phyloP scores from a whole-genome alignment of 2,888 invertebrate genomes.

The Drosophila quinaria region DNA sequence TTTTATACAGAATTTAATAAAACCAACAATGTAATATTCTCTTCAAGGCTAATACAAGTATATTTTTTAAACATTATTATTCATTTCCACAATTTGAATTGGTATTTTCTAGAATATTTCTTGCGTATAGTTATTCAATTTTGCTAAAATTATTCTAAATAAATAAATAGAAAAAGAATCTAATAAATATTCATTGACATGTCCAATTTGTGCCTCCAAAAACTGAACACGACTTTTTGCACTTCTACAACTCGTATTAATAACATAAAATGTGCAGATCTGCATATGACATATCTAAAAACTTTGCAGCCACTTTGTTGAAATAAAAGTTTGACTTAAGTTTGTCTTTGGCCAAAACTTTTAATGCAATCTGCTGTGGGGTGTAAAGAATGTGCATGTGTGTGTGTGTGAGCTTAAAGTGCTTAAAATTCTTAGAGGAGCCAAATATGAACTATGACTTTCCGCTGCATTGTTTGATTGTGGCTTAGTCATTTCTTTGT shows the following conservation, averaged over 20 bases:
- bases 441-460: conserved; percentile 56
- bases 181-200: conserved; percentile 1
- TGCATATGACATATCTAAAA: conserved; percentile 77
- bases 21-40: background rate
- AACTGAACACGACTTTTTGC: conserved; percentile 35
- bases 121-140: too few species aligned
- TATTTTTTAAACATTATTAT: too few species aligned
- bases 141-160: too few species aligned
- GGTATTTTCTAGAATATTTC: too few species aligned
- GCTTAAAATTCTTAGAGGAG: conserved; percentile 3
- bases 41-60: too few species aligned
- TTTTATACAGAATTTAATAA: conserved; percentile 8
- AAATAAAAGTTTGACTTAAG: conserved; percentile 53
- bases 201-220: conserved; percentile 12
- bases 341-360: conserved; percentile 55
- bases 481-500: conserved; percentile 55
- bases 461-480: conserved; percentile 67
- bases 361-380: conserved; percentile 20
- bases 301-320: conserved; percentile 59
- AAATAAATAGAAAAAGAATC: too few species aligned
- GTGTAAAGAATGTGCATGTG: background rate
- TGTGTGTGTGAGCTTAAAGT: conserved; percentile 3
- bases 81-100: too few species aligned
- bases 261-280: conserved; percentile 58
- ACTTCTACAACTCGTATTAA: conserved; percentile 12